Evolutionary conservation across 2,888 invertebrate species (phyloP).

Genomic region (Morpho achilles): DNA sequence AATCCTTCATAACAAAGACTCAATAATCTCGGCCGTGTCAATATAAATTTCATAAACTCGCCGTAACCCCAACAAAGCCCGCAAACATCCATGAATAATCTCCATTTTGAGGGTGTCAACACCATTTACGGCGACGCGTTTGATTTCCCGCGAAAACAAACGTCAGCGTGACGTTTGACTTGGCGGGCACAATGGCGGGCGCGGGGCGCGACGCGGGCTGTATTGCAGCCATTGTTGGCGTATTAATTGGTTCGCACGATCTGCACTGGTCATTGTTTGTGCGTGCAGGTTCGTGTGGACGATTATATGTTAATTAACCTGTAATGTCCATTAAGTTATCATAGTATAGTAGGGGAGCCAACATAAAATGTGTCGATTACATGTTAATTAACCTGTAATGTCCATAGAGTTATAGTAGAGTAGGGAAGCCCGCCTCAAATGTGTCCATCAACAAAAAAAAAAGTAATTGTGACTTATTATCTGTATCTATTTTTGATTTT

Average conservation of each 20-base stretch:
- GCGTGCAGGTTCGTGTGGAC: slow-evolving; percentile 9
- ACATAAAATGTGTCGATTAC: slow-evolving; percentile 15
- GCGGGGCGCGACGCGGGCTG: slow-evolving; percentile 45
- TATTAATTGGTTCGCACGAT: slow-evolving; percentile 54
- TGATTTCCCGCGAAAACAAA: slow-evolving; percentile 65
- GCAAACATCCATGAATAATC: slow-evolving; percentile 76
- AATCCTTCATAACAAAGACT: slow-evolving; percentile 68
- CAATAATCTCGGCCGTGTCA: slow-evolving; percentile 71
- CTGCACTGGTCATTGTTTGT: slow-evolving; percentile 35
- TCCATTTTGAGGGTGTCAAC: slow-evolving; percentile 74
- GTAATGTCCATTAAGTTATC: slow-evolving; percentile 2
- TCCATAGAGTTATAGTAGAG: no score
- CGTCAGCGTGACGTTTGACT: slow-evolving; percentile 50
- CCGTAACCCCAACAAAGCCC: slow-evolving; percentile 62
- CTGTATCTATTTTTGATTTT: no score
- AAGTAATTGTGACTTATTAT: no score
- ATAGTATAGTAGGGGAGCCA: no score
- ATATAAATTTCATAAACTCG: slow-evolving; percentile 74
- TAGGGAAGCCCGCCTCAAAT: no score
- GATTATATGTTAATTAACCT: slow-evolving; percentile 27
- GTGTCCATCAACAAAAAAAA: no score
- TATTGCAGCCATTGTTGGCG: slow-evolving; percentile 54
- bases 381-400: slow-evolving; percentile 26
- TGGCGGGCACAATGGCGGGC: slow-evolving; percentile 50
- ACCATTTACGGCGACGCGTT: slow-evolving; percentile 52